Base-by-base conservation (phyloP, 2,113 vertebrate species). In the Desmodus rotundus region DNA sequence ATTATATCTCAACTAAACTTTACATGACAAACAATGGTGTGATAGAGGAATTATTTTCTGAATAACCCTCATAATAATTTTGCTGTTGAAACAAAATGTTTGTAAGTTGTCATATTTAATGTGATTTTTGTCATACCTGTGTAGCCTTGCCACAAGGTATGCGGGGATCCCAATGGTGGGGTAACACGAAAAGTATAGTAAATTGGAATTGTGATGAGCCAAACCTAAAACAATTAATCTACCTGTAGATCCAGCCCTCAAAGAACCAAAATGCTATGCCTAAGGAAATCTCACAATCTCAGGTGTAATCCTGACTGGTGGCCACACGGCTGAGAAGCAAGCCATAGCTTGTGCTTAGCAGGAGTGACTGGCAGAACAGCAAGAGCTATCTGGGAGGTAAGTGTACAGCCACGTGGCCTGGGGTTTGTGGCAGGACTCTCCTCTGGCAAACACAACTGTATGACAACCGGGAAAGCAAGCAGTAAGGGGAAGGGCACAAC, bases 1-100 rank as follows among this genome's bases (percentile, higher is more conserved):
- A 41, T 74, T 11, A 93, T 38, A 22, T 94, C 65, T 94, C 95
- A 87, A 43, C 89, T 91, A 83, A 94, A 81, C 89, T 95, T 28
- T 61, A 89, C 31, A 95, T 31, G 24, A 0, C n/a, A n/a, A n/a
- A n/a, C n/a, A n/a, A 89, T 36, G 43, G 9, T 33, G 54, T 95
- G 24, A 87, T 58, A 73, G 26, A 54, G 9, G 5, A 84, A 67
- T n/a, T 15, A 52, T 84, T 47, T 63, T 52, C 6, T n/a, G 72
- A 91, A 70, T 76, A 28, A 36, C 10, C 12, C 5, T 52, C 61
- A 4, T 26, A 56, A 76, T 74, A 56, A 92, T 41, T 81, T 94
- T 89, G 22, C 22, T 54, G n/a, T 81, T 47, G 47, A 89, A 86
- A 4, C 36, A 52, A 91, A 91, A 41, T 45, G 4, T 63, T 63